phyloP scores from a whole-genome alignment of 2,888 invertebrate genomes.

The Tetragnatha montana region DNA sequence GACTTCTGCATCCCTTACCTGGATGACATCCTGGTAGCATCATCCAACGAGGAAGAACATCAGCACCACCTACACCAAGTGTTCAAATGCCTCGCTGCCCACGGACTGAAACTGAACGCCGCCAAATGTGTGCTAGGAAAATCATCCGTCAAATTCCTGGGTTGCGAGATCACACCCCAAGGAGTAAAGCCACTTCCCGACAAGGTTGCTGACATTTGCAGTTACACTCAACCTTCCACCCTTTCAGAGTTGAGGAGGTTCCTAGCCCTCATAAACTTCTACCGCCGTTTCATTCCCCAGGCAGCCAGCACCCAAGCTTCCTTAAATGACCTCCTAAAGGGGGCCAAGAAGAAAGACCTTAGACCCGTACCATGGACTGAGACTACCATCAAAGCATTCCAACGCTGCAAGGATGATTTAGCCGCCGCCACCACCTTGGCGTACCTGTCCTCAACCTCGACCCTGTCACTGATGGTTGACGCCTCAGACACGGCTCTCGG shows the following conservation, averaged over 20 bases:
- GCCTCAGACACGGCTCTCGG: not conserved
- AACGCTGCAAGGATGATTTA: not conserved
- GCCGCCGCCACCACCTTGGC: not conserved
- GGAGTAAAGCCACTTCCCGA: no score
- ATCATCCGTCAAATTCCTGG: no score
- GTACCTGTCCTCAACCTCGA: not conserved
- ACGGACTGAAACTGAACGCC: no score
- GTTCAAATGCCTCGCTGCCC: no score
- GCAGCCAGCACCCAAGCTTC: constrained; percentile 31
- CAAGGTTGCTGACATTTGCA: no score
- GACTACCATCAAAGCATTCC: not conserved
- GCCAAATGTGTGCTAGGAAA: no score
- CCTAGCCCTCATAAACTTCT: constrained; percentile 65
- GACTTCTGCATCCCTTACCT: no score
- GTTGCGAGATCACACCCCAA: no score
- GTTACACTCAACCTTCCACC: no score
- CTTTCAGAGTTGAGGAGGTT: constrained; percentile 50
- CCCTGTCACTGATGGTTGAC: not conserved
- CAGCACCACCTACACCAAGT: no score
- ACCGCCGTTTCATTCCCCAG: constrained; percentile 56
- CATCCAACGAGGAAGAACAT: no score
- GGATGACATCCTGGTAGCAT: no score
- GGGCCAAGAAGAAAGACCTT: not conserved
- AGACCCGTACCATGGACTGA: constrained; percentile 51
- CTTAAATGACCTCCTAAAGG: constrained; percentile 29